A percentile compares a stretch with the other conserved stretches of the same genome.
Evolutionary conservation across 2,888 invertebrate species (phyloP).

Genomic region (Agonopterix alstromeriana): DNA sequence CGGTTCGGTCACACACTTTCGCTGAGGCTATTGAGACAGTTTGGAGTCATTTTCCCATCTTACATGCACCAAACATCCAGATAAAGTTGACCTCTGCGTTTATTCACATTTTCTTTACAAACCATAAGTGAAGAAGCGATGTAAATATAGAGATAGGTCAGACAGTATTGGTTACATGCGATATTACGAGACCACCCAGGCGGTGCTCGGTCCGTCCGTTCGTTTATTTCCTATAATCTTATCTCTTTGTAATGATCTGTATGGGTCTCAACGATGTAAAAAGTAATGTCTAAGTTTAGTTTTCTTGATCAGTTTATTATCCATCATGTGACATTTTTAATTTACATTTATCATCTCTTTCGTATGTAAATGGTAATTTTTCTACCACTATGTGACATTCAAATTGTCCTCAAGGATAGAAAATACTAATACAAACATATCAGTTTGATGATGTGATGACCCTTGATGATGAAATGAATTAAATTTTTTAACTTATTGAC

Average conservation of each 20-base stretch:
- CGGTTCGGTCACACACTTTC: constrained; percentile 60
- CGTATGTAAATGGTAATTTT: too few species aligned
- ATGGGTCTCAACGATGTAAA: constrained; percentile 29
- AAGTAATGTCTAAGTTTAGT: background rate
- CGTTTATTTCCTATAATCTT: constrained; percentile 59
- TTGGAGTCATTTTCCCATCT: constrained; percentile 43
- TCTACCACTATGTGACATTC: too few species aligned
- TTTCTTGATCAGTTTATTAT: too few species aligned
- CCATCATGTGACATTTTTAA: too few species aligned
- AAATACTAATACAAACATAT: too few species aligned
- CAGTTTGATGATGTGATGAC: too few species aligned
- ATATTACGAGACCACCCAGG: constrained; percentile 61
- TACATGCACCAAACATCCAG: constrained; percentile 28
- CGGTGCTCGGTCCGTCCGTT: constrained; percentile 36
- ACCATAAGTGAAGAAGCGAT: background rate
- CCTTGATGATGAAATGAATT: too few species aligned
- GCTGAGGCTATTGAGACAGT: constrained; percentile 70
- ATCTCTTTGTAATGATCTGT: constrained; percentile 52
- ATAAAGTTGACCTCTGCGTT: constrained; percentile 25
- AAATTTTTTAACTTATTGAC: too few species aligned
- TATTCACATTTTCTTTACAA: constrained; percentile 8
- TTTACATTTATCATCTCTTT: too few species aligned
- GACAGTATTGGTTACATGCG: constrained; percentile 36
- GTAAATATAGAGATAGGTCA: constrained; percentile 18
- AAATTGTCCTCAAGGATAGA: too few species aligned